Percentiles rank a stretch among this genome's conserved stretches.
Evolutionary conservation across 2,888 invertebrate genomes (phyloP).

Genomic region (Marasmarcha lunaedactyla): DNA sequence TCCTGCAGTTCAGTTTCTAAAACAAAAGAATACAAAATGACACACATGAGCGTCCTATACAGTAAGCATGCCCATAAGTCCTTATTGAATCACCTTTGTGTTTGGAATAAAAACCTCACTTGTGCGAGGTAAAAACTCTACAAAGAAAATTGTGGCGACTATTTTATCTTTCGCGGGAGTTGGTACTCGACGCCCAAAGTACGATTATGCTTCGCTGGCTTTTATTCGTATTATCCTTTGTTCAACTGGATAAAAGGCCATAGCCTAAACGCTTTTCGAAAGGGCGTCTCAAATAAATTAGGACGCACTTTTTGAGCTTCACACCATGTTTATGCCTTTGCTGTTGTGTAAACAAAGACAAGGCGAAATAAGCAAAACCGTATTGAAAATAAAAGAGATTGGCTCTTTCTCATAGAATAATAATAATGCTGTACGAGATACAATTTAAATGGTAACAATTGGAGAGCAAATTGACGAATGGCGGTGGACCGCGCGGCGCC

Average conservation of each 20-base stretch:
- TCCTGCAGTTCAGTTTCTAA: too few relatives aligned
- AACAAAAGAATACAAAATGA: constrained; percentile 19
- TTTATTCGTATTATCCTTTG: constrained; percentile 59
- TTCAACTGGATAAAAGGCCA: constrained; percentile 52
- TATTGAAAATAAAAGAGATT: constrained; percentile 38
- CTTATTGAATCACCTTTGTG: constrained; percentile 50
- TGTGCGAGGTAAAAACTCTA: constrained; percentile 41
- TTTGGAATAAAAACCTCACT: constrained; percentile 31
- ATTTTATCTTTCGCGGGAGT: constrained; percentile 42
- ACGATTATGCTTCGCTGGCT: constrained; percentile 55
- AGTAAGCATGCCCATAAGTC: constrained; percentile 43
- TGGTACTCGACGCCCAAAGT: constrained; percentile 37
- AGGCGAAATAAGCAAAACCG: constrained; percentile 31
- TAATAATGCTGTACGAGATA: constrained; percentile 47
- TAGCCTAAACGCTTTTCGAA: constrained; percentile 45
- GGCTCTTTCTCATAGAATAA: constrained; percentile 37
- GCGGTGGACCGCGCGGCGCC: constrained; percentile 21
- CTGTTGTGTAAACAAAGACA: constrained; percentile 42
- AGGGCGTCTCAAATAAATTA: constrained; percentile 53
- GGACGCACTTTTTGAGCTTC: constrained; percentile 44
- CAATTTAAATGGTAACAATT: constrained; percentile 59
- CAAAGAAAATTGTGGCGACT: constrained; percentile 48
- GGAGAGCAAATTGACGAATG: constrained; percentile 34
- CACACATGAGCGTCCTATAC: constrained; percentile 10
- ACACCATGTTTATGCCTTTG: constrained; percentile 38